phyloP scores from a whole-genome alignment of 2,888 invertebrate species.

The Phaonia tiefii region DNA sequence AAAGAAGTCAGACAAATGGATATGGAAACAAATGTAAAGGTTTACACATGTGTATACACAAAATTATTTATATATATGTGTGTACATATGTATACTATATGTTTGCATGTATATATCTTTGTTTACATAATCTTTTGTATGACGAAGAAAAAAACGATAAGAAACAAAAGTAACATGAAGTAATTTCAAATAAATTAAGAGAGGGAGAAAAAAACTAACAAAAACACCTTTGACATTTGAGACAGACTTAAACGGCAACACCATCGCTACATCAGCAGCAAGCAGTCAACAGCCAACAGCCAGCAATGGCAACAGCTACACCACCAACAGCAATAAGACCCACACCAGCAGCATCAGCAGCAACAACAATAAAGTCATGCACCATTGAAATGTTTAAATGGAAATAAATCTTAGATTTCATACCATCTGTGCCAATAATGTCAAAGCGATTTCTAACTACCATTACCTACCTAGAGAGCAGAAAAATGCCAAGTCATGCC shows the following conservation, averaged over 20 bases:
- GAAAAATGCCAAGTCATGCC: slow-evolving; percentile 46
- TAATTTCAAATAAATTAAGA: slow-evolving; percentile 26
- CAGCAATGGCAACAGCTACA: background rate
- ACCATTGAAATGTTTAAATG: slow-evolving; percentile 28
- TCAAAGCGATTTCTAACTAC: slow-evolving; percentile 11
- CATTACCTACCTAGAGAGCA: slow-evolving; percentile 14
- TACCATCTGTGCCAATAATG: slow-evolving; percentile 32
- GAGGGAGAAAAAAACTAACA: slow-evolving; percentile 12
- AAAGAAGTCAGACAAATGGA: slow-evolving; percentile 17
- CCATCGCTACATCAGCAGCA: background rate
- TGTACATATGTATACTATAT: background rate
- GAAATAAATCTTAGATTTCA: slow-evolving; percentile 24
- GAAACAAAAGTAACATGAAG: slow-evolving; percentile 29
- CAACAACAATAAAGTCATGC: slow-evolving; percentile 36
- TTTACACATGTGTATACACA: background rate
- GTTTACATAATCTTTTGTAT: slow-evolving; percentile 53
- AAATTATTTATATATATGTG: background rate
- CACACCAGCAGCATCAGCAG: slow-evolving; percentile 14
- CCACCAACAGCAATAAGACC: slow-evolving; percentile 18
- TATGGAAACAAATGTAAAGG: background rate
- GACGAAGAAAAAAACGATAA: slow-evolving; percentile 24
- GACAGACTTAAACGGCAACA: slow-evolving; percentile 15
- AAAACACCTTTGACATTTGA: slow-evolving; percentile 64
- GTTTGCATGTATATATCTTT: slow-evolving; percentile 1
- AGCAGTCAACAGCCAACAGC: too few relatives aligned